These are phyloP conservation scores for Himalopsyche anomala DNA, from an alignment of 2,888 invertebrate species.

Conservation along the genomic window DNA sequence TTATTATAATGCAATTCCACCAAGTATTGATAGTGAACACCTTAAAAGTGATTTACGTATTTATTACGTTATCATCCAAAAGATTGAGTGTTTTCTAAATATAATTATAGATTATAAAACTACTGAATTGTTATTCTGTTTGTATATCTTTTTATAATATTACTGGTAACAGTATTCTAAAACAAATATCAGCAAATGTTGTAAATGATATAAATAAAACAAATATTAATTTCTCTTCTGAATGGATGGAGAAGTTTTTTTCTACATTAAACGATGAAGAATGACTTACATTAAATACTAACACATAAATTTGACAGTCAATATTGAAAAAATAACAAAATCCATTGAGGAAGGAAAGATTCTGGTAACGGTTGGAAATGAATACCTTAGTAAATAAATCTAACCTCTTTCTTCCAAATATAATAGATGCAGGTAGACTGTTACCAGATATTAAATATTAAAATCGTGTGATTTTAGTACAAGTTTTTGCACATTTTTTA, in stretches of 20 bases:
- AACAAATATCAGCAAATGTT: slow-evolving; percentile 14
- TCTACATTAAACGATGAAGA: background rate
- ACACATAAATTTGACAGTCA: background rate
- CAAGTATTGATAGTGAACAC: no score
- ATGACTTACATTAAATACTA: background rate
- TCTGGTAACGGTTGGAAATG: background rate
- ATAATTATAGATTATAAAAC: no score
- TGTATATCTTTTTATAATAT: no score
- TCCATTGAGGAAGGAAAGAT: slow-evolving; percentile 24
- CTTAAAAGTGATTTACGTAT: no score
- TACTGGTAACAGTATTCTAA: no score
- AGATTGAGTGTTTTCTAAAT: no score
- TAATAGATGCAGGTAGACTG: background rate
- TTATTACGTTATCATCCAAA: no score
- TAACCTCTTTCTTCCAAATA: no score
- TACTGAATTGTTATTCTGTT: no score
- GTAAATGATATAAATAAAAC: slow-evolving; percentile 24
- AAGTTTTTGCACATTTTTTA: slow-evolving; percentile 39
- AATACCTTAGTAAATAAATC: no score
- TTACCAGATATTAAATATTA: slow-evolving; percentile 32
- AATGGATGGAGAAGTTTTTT: background rate
- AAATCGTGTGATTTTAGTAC: slow-evolving; percentile 30
- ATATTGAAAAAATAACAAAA: background rate
- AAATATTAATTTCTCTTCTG: slow-evolving; percentile 1
- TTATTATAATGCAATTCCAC: no score